These are phyloP conservation scores for Rhaphigaster nebulosa DNA, from an alignment of 2,888 invertebrate species.

Conservation along the genomic window DNA sequence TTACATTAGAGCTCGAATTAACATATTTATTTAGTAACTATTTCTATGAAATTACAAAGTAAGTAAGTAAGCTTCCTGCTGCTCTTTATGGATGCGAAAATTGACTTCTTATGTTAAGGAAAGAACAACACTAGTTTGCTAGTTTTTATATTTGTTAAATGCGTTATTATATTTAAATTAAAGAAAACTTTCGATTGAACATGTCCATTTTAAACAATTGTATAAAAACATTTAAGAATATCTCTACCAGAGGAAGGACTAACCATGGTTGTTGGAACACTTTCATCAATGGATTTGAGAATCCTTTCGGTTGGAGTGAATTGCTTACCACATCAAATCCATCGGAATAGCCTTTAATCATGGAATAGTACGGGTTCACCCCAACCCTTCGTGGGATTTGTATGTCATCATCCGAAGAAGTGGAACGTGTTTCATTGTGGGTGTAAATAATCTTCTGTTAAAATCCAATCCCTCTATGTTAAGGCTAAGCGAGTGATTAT, in stretches of 20 bases:
- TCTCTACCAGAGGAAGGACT: not conserved
- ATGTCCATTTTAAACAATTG: no score
- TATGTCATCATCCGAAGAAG: not conserved
- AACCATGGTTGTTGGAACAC: not conserved
- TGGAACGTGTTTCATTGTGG: not conserved
- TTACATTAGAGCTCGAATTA: no score
- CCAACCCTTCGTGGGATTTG: not conserved
- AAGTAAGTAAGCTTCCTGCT: no score
- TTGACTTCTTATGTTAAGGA: no score
- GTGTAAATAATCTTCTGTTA: not conserved
- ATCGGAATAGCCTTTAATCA: not conserved
- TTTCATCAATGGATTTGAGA: not conserved
- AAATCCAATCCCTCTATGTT: not conserved
- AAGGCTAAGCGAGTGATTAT: conserved; percentile 2
- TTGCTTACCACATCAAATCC: not conserved
- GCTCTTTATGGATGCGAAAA: no score
- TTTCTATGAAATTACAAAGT: no score
- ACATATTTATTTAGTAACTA: no score
- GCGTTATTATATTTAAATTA: no score
- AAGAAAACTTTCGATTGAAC: no score
- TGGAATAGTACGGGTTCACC: not conserved
- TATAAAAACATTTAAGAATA: not conserved
- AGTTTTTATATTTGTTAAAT: no score
- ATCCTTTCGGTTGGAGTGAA: not conserved
- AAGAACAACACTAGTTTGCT: no score